phyloP scores from a whole-genome alignment of 2,113 vertebrate genomes.

The Odontesthes bonariensis region DNA sequence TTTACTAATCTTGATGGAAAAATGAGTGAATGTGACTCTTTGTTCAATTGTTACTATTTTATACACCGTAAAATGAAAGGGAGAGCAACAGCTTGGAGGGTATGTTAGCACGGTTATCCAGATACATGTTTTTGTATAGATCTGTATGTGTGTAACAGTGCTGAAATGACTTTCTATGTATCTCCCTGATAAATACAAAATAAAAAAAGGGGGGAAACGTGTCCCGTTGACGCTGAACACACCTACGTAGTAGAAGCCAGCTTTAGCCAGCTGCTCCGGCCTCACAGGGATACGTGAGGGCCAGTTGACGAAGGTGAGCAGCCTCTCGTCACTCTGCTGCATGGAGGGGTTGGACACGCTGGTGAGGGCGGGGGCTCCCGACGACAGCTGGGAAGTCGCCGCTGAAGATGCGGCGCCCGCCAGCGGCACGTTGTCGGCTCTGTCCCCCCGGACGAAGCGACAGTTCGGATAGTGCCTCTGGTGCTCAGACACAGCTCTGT shows the following conservation, averaged over 20 bases:
- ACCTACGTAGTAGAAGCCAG: slow-evolving; percentile 98
- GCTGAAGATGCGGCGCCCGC: slow-evolving; percentile 53
- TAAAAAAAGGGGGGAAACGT: too few relatives aligned
- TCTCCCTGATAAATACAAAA: too few relatives aligned
- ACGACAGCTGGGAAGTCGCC: slow-evolving; percentile 46
- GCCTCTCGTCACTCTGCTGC: slow-evolving; percentile 90
- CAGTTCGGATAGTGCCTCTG: slow-evolving; percentile 94
- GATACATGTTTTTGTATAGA: too few relatives aligned
- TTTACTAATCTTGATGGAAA: too few relatives aligned
- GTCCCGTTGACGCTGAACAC: slow-evolving; percentile 62
- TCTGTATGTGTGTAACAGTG: too few relatives aligned
- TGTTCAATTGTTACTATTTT: too few relatives aligned
- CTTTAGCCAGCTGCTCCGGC: slow-evolving; percentile 93
- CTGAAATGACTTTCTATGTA: too few relatives aligned
- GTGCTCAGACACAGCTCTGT: slow-evolving; percentile 92
- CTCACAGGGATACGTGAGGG: slow-evolving; percentile 91
- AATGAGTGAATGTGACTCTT: too few relatives aligned
- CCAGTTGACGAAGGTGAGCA: slow-evolving; percentile 94
- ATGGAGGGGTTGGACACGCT: slow-evolving; percentile 93
- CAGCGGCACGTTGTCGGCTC: slow-evolving; percentile 81
- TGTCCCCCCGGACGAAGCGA: slow-evolving; percentile 87
- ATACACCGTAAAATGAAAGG: too few relatives aligned
- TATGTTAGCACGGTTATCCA: too few relatives aligned
- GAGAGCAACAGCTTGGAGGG: too few relatives aligned
- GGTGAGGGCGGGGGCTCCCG: slow-evolving; percentile 71